Conservation (phyloP, 1,140 invertebrate genomes). For the Charaxes varanes region DNA sequence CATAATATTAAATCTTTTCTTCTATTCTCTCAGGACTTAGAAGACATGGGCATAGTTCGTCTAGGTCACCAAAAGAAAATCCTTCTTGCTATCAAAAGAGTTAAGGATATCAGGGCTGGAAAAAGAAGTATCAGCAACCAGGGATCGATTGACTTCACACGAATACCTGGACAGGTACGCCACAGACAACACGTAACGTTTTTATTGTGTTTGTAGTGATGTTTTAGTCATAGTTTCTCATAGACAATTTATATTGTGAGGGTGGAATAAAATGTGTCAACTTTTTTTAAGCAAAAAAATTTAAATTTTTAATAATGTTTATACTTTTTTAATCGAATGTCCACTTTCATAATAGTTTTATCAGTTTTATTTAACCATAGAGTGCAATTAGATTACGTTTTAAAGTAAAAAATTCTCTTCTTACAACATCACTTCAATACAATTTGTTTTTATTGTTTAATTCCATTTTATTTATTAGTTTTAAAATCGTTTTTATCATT, state of each 20-base stretch:
- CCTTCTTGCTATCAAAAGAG: conserved; percentile 95
- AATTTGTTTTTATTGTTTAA: conserved; percentile 21
- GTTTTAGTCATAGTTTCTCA: conserved; percentile 46
- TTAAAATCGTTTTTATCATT: conserved; percentile 22
- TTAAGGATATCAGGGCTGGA: conserved; percentile 94
- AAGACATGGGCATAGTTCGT: conserved; percentile 97
- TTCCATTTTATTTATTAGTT: conserved; percentile 10
- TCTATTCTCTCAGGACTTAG: conserved; percentile 82
- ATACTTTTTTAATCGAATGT: neutral
- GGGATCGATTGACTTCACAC: conserved; percentile 76
- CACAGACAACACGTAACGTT: conserved; percentile 7
- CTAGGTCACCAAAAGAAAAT: conserved; percentile 99
- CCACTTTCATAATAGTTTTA: conserved; percentile 15
- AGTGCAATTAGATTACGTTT: conserved; percentile 9
- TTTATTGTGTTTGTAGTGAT: conserved; percentile 53
- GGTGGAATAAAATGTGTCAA: conserved; percentile 12
- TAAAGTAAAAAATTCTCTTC: conserved; percentile 29
- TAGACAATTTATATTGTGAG: conserved; percentile 25
- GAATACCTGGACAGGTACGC: conserved; percentile 69
- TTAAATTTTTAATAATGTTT: neutral
- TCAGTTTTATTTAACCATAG: conserved; percentile 11
- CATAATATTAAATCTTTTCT: no score
- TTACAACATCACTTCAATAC: conserved; percentile 54
- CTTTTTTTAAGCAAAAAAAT: conserved; percentile 5
- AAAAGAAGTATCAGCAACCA: conserved; percentile 81